Conservation (phyloP, 2,113 vertebrate species). For the Cyphomyrus discorhynchus region DNA sequence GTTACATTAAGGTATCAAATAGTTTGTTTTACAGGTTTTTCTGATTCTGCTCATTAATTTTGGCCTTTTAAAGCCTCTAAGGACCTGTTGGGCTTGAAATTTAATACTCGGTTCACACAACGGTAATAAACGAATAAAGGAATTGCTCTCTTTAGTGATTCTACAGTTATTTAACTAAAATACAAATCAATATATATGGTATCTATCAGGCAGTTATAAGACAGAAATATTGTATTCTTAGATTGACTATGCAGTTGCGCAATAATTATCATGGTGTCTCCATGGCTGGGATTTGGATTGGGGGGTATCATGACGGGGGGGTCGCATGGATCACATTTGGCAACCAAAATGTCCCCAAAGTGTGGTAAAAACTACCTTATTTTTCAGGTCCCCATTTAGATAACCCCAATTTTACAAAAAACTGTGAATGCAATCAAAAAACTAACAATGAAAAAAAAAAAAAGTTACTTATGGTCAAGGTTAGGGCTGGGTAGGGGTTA, state of each 20-base stretch:
- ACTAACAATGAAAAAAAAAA: too few species aligned
- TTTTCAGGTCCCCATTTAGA: too few species aligned
- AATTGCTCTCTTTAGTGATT: background rate
- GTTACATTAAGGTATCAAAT: background rate
- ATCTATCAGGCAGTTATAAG: background rate
- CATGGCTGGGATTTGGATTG: background rate
- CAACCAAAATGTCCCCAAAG: too few species aligned
- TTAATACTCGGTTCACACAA: background rate
- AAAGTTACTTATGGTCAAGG: too few species aligned
- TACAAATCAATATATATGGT: conserved; percentile 5
- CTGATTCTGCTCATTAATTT: background rate
- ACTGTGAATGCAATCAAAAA: too few species aligned
- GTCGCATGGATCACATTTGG: too few species aligned
- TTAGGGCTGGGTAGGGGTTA: too few species aligned
- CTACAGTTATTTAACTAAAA: conserved; percentile 18
- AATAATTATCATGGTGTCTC: background rate
- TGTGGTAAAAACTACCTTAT: too few species aligned
- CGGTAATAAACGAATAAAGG: background rate
- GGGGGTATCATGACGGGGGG: too few species aligned
- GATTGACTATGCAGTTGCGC: too few species aligned
- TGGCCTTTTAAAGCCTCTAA: conserved; percentile 9
- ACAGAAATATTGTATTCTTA: background rate
- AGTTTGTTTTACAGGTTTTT: background rate
- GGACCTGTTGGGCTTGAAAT: conserved; percentile 18
- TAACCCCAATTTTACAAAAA: too few species aligned